Base-by-base conservation (phyloP, 2,888 invertebrate genomes). In the Steinernema hermaphroditum region DNA sequence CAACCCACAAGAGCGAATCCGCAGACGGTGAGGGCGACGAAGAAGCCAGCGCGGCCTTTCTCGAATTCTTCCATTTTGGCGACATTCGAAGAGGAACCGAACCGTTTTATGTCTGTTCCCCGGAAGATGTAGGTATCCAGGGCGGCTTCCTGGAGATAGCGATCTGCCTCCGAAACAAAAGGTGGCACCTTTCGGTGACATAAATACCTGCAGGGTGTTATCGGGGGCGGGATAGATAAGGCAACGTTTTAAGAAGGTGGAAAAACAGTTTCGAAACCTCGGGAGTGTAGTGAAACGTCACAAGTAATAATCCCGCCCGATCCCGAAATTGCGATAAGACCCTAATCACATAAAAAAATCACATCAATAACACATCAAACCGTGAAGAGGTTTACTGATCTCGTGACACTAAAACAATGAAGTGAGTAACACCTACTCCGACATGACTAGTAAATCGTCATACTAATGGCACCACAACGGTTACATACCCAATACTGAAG, bases 371-470 rank as follows among this genome's bases (percentile, higher is more conserved):
- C n/a, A n/a, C n/a, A n/a, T n/a, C n/a, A n/a, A 37, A 37, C 37
- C 12, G 37, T 37, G 12, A 37, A 37, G 37, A 8, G 37, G 6
- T 37, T 37, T 37, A 37, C 37, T 37, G 37, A 8, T 37, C 6
- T 8, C 37, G 12, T 32, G 62, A 62, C 62, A 62, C 32, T 62
- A 62, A 54, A 4, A 54, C 19, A n/a, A 49, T 9, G 19, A 12
- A 50, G 50, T 62, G 62, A 16, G n/a, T 16, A 46, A 16, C 46
- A 46, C 16, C 4, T 6, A 62, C 27, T 62, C 29, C n/a, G n/a
- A n/a, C n/a, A n/a, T 62, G 62, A 62, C 62, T 62, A 62, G 32
- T 62, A 34, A 62, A 62, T 62, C 32, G 62, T 62, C 62, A 62
- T 62, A 62, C 62, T 32, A 62, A 62, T 62, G 62, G 62, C 62